Percentiles rank a stretch among this genome's conserved stretches.
These are phyloP conservation scores for Patella vulgata DNA, from an alignment of 1,140 invertebrate species.

Conservation along the genomic window DNA sequence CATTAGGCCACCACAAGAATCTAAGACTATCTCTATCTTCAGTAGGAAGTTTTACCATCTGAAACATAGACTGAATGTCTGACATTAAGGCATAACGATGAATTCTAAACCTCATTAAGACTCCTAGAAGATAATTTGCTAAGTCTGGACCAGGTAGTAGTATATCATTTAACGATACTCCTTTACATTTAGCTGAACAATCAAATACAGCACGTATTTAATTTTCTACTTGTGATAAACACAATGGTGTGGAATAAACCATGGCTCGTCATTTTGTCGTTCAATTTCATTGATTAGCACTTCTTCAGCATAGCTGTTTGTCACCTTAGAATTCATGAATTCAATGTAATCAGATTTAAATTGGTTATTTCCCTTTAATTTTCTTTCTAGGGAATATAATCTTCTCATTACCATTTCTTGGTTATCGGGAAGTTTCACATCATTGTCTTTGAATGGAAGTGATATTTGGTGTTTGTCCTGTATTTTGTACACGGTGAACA, in stretches of 20 bases:
- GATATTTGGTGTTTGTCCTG: constrained; percentile 34
- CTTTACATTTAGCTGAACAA: constrained; percentile 33
- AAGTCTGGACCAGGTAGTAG: constrained; percentile 46
- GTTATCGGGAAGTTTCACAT: constrained; percentile 11
- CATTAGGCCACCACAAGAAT: constrained; percentile 38
- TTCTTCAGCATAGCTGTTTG: constrained; percentile 21
- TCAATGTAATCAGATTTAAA: constrained; percentile 2
- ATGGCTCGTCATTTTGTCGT: not conserved
- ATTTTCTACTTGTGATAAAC: constrained; percentile 30
- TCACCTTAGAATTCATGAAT: constrained; percentile 10
- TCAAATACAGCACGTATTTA: constrained; percentile 34
- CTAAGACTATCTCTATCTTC: constrained; percentile 27
- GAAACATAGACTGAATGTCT: constrained; percentile 51
- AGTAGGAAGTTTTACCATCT: constrained; percentile 30
- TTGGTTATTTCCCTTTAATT: constrained; percentile 7
- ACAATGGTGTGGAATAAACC: constrained; percentile 48
- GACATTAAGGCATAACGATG: constrained; percentile 36
- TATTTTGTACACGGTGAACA: too few relatives aligned
- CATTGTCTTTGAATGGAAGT: constrained; percentile 16
- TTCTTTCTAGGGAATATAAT: constrained; percentile 5
- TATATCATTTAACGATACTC: constrained; percentile 40
- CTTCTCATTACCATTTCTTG: constrained; percentile 11
- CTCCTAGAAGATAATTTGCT: constrained; percentile 35
- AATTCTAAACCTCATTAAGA: constrained; percentile 47
- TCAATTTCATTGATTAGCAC: constrained; percentile 11